Evolutionary conservation across 2,797 vertebrate species (phyloP), one percentile per base, ranked within the genome.

Genomic region (Trachops cirrhosus): DNA sequence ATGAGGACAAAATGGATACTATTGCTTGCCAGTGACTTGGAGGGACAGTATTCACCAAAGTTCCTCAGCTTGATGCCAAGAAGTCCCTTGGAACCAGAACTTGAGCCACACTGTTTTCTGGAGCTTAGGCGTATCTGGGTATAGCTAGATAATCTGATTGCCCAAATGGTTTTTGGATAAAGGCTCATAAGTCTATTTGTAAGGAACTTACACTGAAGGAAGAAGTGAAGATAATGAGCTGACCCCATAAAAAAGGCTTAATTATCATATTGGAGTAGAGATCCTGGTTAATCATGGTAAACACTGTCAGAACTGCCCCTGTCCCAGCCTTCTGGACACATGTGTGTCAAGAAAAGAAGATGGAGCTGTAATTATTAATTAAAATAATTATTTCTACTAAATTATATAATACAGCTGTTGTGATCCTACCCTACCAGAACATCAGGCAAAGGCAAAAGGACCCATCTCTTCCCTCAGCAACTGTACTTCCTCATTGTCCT

Each of bases 301-400:
- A 85, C 14, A 89, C 5, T 34, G 75, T 89, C 29, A 92, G 29
- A 94, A 70, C 22, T 19, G 11, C 6, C 64, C 22, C 26, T 41
- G 9, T 5, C 29, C 24, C 37, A 77, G 24, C 29, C 15, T 87
- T 15, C 26, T 67, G 24, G 15, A 87, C 3, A 90, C 18, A 82
- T 26, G 1, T 8, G 24, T 59, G 68, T 32, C 48, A 64, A 86
- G 15, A 83, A 11, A 91, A 50, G 11, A 2, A 86, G 9, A 48
- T 15, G 22, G 44, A 89, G 16, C 26, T 90, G 0, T 48, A 89
- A 32, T 46, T 80, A 68, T 24, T 32, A 85, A 94, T 86, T 67
- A 91, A 94, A 92, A 96, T 74, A 84, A 85, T 52, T 34, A 91
- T n/a, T 79, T 93, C 75, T 64, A 64, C 19, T 79, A 64, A 73